phyloP scores from a whole-genome alignment of 2,113 vertebrate genomes.

The Pseudonaja textilis region DNA sequence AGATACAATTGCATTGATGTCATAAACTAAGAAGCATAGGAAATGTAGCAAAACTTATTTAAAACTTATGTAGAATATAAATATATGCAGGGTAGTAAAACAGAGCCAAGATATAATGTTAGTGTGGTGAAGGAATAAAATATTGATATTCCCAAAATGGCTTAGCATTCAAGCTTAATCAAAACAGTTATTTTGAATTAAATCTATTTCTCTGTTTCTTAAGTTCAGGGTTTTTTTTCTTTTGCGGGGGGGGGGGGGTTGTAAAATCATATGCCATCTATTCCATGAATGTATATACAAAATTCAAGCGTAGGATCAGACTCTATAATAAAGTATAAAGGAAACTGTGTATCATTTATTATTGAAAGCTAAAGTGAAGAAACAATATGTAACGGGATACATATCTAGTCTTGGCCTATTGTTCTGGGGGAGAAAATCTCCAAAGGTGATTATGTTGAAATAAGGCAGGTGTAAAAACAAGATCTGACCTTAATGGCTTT shows the following conservation, averaged over 20 bases:
- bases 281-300: not conserved
- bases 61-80: not conserved
- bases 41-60: not conserved
- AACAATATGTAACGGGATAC: constrained; percentile 39
- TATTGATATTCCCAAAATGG: not conserved
- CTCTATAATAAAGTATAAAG: not conserved
- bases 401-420: constrained; percentile 23
- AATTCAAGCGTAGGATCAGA: constrained; percentile 31
- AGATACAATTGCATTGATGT: not conserved
- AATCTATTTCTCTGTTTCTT: not conserved
- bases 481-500: constrained; percentile 35
- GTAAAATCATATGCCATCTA: not conserved
- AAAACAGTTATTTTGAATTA: not conserved
- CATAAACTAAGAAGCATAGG: not conserved
- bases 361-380: constrained; percentile 40
- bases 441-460: constrained; percentile 40
- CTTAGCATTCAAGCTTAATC: no score
- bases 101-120: not conserved
- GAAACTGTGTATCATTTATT: constrained; percentile 10
- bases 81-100: not conserved
- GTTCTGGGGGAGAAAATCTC: constrained; percentile 34
- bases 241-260: no score
- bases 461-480: constrained; percentile 48
- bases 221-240: not conserved
- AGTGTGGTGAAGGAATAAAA: not conserved